Conservation (phyloP, 2,113 vertebrate genomes). For the Boulengeromyrus knoepffleri region DNA sequence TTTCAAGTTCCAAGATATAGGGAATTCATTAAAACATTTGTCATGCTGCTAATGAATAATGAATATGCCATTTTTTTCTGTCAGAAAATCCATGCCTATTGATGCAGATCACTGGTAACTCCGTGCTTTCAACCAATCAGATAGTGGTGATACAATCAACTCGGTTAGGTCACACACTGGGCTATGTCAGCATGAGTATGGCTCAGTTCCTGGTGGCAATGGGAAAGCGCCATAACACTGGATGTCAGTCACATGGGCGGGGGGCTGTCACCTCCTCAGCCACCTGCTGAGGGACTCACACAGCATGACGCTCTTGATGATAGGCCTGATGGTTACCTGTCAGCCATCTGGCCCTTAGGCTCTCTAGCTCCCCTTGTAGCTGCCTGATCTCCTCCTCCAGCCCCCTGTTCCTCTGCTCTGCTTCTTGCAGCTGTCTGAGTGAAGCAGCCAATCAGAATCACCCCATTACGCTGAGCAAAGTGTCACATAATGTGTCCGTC, state of each 20-base stretch:
- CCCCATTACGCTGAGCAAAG: neutral
- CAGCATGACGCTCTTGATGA: neutral
- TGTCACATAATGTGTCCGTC: neutral
- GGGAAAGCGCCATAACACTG: neutral
- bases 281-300: neutral
- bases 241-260: neutral
- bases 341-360: slow-evolving; percentile 24
- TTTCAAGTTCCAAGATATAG: too few relatives aligned
- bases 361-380: slow-evolving; percentile 40
- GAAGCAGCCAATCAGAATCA: slow-evolving; percentile 20
- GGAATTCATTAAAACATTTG: too few relatives aligned
- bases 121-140: too few relatives aligned
- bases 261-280: neutral
- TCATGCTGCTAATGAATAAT: too few relatives aligned
- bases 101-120: too few relatives aligned
- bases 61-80: too few relatives aligned
- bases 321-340: slow-evolving; percentile 39
- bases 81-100: too few relatives aligned
- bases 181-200: neutral
- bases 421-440: slow-evolving; percentile 55
- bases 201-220: neutral
- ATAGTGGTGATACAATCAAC: neutral
- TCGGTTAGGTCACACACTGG: neutral
- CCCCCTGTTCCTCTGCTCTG: slow-evolving; percentile 42
- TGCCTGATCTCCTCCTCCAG: slow-evolving; percentile 46